Percentiles rank a stretch among this genome's conserved stretches.
These are phyloP conservation scores for Gambusia affinis DNA, from an alignment of 2,113 vertebrate genomes.

Conservation along the genomic window DNA sequence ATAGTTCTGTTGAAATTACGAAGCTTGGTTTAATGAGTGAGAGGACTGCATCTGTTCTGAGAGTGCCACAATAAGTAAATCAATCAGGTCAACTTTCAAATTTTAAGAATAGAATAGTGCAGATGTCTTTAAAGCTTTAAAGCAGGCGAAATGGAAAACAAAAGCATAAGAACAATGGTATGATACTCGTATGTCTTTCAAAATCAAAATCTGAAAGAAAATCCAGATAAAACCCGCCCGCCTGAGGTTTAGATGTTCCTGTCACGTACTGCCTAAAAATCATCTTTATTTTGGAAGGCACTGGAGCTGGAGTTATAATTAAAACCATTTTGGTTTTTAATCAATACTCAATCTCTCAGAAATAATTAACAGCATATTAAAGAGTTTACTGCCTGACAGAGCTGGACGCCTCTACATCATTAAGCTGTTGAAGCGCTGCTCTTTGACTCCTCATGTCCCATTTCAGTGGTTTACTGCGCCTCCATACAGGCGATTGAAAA, in stretches of 20 bases:
- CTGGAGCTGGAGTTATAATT: slow-evolving; percentile 72
- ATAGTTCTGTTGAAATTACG: slow-evolving; percentile 36
- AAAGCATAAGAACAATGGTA: slow-evolving; percentile 6
- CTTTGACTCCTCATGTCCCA: slow-evolving; percentile 71
- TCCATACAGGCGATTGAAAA: slow-evolving; percentile 54
- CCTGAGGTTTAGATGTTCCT: slow-evolving; percentile 50
- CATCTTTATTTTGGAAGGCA: slow-evolving; percentile 63
- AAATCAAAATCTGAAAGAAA: slow-evolving; percentile 19
- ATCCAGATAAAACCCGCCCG: slow-evolving; percentile 32
- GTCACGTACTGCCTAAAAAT: slow-evolving; percentile 59
- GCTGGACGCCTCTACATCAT: slow-evolving; percentile 72
- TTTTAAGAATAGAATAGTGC: slow-evolving; percentile 34
- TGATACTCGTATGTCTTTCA: slow-evolving; percentile 11
- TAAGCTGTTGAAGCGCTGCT: slow-evolving; percentile 73
- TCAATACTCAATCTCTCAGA: slow-evolving; percentile 83
- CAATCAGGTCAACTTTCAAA: slow-evolving; percentile 64
- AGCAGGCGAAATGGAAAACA: slow-evolving; percentile 20
- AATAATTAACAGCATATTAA: slow-evolving; percentile 84
- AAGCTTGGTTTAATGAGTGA: slow-evolving; percentile 51
- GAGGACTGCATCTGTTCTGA: slow-evolving; percentile 45
- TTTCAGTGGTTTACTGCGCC: slow-evolving; percentile 61
- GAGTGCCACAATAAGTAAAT: slow-evolving; percentile 31
- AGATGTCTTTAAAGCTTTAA: slow-evolving; percentile 27
- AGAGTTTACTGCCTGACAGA: slow-evolving; percentile 76
- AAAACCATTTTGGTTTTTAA: slow-evolving; percentile 80